A percentile compares a stretch with the other conserved stretches of the same genome.
phyloP scores from a whole-genome alignment of 1,140 invertebrate genomes.

The Arctopsyche grandis region DNA sequence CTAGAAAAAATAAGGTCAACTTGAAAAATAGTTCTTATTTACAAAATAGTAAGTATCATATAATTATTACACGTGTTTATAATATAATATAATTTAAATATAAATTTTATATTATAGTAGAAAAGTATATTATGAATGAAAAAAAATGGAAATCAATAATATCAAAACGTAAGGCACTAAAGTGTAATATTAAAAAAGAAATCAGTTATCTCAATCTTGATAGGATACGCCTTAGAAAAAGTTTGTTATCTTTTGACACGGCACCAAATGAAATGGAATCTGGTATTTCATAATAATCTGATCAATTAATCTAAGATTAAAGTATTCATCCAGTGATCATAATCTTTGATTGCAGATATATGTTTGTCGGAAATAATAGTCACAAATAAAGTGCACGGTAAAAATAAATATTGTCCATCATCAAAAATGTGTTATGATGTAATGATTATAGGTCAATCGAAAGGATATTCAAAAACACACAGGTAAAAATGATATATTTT shows the following conservation, averaged over 20 bases:
- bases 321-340: not conserved
- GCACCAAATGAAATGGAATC: constrained; percentile 45
- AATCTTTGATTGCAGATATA: constrained; percentile 44
- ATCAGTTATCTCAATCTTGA: not conserved
- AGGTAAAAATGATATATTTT: too few species aligned
- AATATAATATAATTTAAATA: not conserved
- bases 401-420: constrained; percentile 3
- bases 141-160: not conserved
- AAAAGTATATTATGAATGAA: constrained; percentile 17
- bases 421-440: constrained; percentile 33
- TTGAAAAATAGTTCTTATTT: not conserved
- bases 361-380: constrained; percentile 46
- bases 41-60: constrained; percentile 23
- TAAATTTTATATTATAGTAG: constrained; percentile 14
- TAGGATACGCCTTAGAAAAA: not conserved
- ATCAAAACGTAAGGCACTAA: not conserved
- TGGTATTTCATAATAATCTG: constrained; percentile 11
- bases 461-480: constrained; percentile 43
- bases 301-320: constrained; percentile 1
- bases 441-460: constrained; percentile 27
- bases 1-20: not conserved
- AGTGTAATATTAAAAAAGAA: not conserved
- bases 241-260: not conserved
- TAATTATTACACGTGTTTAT: not conserved
- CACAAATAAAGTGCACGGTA: not conserved